Conservation (phyloP, 2,888 invertebrate species). For the Epinotia brunnichana region DNA sequence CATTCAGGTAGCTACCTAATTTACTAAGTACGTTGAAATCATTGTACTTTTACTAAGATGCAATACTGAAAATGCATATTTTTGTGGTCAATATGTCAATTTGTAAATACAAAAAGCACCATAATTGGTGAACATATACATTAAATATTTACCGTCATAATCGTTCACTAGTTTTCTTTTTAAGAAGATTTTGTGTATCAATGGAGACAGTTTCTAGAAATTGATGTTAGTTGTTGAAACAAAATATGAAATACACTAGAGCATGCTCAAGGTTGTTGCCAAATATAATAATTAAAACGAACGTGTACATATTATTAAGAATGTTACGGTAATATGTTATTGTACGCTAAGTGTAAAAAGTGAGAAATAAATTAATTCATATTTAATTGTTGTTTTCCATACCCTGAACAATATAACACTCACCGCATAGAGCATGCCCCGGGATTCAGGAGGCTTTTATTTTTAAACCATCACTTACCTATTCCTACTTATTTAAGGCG, state of each 20-base stretch:
- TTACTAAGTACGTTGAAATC: neutral
- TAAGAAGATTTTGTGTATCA: conserved; percentile 11
- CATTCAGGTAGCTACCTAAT: conserved; percentile 1
- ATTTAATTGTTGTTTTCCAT: conserved; percentile 11
- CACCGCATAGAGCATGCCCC: neutral
- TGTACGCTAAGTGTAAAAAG: conserved; percentile 46
- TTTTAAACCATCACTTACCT: neutral
- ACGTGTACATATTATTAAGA: conserved; percentile 56
- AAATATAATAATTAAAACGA: conserved; percentile 53
- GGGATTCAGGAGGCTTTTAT: neutral
- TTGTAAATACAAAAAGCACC: neutral
- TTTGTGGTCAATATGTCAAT: neutral
- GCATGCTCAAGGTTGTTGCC: conserved; percentile 71
- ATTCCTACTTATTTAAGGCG: neutral
- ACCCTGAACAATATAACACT: neutral
- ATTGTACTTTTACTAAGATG: neutral
- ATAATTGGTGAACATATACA: neutral
- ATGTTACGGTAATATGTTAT: conserved; percentile 36
- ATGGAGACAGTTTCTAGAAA: conserved; percentile 35
- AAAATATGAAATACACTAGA: conserved; percentile 45
- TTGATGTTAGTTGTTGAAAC: conserved; percentile 48
- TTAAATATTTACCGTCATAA: conserved; percentile 3
- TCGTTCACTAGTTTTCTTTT: conserved; percentile 9
- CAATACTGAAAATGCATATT: neutral
- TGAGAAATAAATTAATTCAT: conserved; percentile 45